A percentile compares a stretch with the other conserved stretches of the same genome.
These are phyloP conservation scores for Ceuthmochares aereus DNA, from an alignment of 2,113 vertebrate species.

Conservation along the genomic window DNA sequence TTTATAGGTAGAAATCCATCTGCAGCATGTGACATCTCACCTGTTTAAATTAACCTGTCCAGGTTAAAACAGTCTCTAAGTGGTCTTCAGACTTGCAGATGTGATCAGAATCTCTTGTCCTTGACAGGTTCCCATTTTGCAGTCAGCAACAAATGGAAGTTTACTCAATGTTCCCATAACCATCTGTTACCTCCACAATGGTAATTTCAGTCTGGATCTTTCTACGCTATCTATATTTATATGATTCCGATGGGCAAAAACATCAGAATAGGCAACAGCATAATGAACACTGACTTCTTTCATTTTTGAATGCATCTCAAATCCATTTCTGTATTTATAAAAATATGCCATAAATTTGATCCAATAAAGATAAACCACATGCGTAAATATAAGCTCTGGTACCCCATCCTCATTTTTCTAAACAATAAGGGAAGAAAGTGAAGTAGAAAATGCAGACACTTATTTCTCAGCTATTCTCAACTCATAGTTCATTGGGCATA, in stretches of 20 bases:
- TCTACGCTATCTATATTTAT: background rate
- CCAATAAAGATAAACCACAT: background rate
- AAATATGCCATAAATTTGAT: background rate
- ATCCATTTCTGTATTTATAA: background rate
- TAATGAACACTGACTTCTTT: background rate
- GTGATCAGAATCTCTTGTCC: background rate
- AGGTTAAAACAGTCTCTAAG: background rate
- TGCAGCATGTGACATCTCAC: background rate
- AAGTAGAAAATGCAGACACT: constrained; percentile 9
- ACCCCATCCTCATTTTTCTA: background rate
- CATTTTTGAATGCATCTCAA: background rate
- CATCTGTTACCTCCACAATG: constrained; percentile 3
- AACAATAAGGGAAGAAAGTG: background rate
- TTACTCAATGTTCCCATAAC: background rate
- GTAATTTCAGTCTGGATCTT: background rate
- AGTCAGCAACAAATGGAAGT: background rate
- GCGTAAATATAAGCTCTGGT: background rate
- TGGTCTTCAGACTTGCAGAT: background rate
- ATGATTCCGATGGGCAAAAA: background rate
- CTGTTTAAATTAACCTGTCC: background rate
- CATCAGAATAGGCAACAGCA: background rate
- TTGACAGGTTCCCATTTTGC: background rate
- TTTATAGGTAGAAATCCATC: background rate
- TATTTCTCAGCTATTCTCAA: constrained; percentile 10
- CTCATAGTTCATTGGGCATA: constrained; percentile 15